Percentiles rank a stretch among this genome's conserved stretches.
phyloP scores from a whole-genome alignment of 2,888 invertebrate species.

The Epinotia ramella region DNA sequence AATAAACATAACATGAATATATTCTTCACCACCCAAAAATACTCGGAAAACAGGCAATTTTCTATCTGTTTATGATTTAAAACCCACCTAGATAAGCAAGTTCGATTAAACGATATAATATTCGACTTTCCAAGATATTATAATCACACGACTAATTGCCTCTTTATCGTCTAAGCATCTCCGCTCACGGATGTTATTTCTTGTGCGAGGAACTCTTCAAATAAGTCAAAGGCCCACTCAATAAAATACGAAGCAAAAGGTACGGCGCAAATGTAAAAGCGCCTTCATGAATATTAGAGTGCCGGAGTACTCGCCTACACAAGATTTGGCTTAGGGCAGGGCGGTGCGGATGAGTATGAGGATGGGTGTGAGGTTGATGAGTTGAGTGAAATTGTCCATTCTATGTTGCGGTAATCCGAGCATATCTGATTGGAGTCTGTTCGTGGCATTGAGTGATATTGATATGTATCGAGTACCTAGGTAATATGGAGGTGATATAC shows the following conservation, averaged over 20 bases:
- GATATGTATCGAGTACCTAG: no score
- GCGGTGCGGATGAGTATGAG: slow-evolving; percentile 20
- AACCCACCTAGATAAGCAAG: neutral
- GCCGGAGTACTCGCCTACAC: slow-evolving; percentile 33
- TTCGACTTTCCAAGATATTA: neutral
- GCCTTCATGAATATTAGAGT: slow-evolving; percentile 44
- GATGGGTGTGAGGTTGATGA: neutral
- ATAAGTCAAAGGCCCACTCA: slow-evolving; percentile 11
- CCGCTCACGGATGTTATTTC: slow-evolving; percentile 23
- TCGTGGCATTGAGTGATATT: no score
- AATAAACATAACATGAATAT: no score
- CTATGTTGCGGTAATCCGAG: no score
- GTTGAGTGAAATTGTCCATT: neutral
- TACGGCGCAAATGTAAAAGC: slow-evolving; percentile 35
- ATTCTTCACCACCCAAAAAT: no score
- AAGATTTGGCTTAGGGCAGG: slow-evolving; percentile 37
- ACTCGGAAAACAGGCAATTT: no score
- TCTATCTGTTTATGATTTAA: no score
- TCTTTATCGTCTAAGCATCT: slow-evolving; percentile 5
- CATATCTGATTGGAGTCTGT: no score
- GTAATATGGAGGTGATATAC: no score
- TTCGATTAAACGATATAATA: neutral
- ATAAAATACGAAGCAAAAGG: slow-evolving; percentile 38
- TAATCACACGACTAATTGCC: neutral
- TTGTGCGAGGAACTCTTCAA: slow-evolving; percentile 36